Evolutionary conservation across 2,113 vertebrate genomes (phyloP).

Genomic region (Tympanuchus pallidicinctus): DNA sequence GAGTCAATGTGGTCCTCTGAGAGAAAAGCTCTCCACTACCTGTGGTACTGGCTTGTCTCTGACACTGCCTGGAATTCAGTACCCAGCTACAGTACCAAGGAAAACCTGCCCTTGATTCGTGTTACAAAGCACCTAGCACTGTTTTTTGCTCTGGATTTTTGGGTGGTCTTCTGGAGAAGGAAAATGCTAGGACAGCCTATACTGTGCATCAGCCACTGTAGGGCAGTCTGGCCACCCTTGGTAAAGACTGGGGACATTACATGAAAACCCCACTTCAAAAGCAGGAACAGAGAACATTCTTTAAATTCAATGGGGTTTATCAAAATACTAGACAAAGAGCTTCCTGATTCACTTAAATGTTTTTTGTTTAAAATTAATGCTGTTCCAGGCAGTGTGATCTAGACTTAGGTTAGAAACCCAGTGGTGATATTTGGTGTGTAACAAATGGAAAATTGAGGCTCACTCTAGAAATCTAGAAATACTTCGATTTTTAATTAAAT

Average conservation of each 20-base stretch:
- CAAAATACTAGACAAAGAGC: neutral
- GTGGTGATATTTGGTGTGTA: neutral
- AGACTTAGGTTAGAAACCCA: neutral
- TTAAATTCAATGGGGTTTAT: neutral
- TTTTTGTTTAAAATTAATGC: neutral
- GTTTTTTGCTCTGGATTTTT: neutral
- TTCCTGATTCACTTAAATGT: neutral
- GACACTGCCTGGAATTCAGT: neutral
- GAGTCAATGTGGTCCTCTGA: rapidly evolving
- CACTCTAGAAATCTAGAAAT: neutral
- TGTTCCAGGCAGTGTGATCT: neutral
- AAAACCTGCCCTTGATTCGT: neutral
- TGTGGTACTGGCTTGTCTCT: rapidly evolving
- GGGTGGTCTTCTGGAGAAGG: neutral
- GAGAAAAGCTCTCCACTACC: neutral
- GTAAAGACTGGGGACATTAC: neutral
- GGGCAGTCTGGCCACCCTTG: neutral
- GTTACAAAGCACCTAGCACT: neutral
- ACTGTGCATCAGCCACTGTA: rapidly evolving
- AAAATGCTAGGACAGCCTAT: rapidly evolving
- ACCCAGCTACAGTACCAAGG: neutral
- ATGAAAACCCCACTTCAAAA: neutral
- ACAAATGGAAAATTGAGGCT: neutral
- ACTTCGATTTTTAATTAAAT: neutral
- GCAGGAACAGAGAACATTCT: neutral